phyloP scores from a whole-genome alignment of 2,888 invertebrate species.

The Chironomus tentans region DNA sequence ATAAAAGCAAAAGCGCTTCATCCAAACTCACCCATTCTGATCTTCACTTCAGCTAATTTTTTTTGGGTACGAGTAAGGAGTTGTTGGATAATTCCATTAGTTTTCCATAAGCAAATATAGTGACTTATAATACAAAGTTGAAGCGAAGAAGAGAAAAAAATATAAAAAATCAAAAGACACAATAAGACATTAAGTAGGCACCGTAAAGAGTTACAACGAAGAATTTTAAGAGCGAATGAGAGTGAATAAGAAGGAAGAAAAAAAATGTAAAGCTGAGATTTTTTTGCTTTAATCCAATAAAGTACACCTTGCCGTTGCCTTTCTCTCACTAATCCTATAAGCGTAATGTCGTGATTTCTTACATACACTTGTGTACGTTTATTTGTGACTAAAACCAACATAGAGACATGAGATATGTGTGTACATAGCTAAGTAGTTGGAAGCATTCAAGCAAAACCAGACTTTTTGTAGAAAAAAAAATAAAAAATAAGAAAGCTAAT shows the following conservation, averaged over 20 bases:
- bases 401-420: neutral
- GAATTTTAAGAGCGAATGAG: neutral
- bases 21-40: too few species aligned
- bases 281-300: slow-evolving; percentile 4
- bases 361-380: neutral
- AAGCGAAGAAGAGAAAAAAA: neutral
- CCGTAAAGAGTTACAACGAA: neutral
- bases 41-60: too few species aligned
- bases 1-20: too few species aligned
- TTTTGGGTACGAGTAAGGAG: neutral
- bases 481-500: slow-evolving; percentile 3
- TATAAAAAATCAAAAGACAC: neutral
- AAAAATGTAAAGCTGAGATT: neutral
- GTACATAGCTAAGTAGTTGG: too few species aligned
- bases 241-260: neutral
- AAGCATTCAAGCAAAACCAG: too few species aligned
- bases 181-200: neutral
- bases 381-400: neutral
- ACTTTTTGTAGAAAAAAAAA: neutral
- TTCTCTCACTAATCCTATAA: neutral
- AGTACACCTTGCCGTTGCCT: neutral
- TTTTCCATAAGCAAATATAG: neutral
- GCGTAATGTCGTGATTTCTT: slow-evolving; percentile 8
- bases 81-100: neutral
- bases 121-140: neutral